Evolutionary conservation across 2,113 vertebrate genomes (phyloP).

Genomic region (Chiloscyllium plagiosum): DNA sequence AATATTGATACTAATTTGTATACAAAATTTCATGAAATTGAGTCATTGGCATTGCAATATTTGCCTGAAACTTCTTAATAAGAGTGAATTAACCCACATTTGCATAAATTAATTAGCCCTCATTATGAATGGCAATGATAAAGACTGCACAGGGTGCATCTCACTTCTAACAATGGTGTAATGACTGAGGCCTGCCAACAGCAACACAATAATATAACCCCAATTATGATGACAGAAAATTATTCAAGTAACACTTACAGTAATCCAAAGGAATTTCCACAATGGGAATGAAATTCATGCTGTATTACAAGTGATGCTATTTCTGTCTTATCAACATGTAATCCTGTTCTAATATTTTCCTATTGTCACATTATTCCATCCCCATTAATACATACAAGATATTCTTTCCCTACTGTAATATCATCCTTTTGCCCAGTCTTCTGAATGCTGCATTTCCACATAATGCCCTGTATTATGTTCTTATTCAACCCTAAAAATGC

Average conservation of each 20-base stretch:
- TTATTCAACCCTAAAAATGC: not conserved
- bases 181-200: slow-evolving; percentile 33
- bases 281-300: not conserved
- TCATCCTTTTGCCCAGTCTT: not conserved
- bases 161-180: slow-evolving; percentile 11
- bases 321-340: not conserved
- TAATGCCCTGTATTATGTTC: not conserved
- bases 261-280: slow-evolving; percentile 15
- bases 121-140: slow-evolving; percentile 56
- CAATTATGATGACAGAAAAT: slow-evolving; percentile 7
- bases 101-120: slow-evolving; percentile 57
- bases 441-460: not conserved
- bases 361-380: not conserved
- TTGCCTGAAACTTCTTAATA: slow-evolving; percentile 45
- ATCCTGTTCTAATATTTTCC: not conserved
- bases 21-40: slow-evolving; percentile 45
- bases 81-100: slow-evolving; percentile 58
- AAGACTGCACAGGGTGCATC: slow-evolving; percentile 37
- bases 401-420: not conserved
- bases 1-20: slow-evolving; percentile 61
- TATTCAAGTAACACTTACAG: not conserved
- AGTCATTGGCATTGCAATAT: slow-evolving; percentile 44
- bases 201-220: not conserved
- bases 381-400: not conserved
- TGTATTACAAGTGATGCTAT: not conserved